Evolutionary conservation across 1,140 invertebrate species (phyloP).

Genomic region (Gyrodactylus salaris): DNA sequence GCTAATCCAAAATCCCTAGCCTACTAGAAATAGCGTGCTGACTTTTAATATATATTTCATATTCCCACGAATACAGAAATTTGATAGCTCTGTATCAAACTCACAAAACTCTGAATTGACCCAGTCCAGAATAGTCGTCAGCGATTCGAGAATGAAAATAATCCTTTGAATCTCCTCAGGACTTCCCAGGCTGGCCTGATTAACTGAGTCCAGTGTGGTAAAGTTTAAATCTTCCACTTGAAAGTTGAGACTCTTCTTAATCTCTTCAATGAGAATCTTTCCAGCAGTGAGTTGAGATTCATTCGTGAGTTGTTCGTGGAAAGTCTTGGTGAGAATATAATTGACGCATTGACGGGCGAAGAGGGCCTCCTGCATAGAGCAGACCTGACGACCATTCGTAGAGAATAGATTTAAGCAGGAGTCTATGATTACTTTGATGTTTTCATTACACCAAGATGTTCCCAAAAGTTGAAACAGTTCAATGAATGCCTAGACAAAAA

Average conservation of each 20-base stretch:
- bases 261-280: neutral
- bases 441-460: neutral
- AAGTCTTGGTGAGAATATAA: neutral
- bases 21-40: too few species aligned
- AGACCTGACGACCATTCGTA: neutral
- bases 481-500: neutral
- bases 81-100: too few species aligned
- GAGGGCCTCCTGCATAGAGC: neutral
- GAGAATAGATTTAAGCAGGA: neutral
- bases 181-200: neutral
- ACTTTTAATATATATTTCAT: too few species aligned
- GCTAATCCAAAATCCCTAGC: too few species aligned
- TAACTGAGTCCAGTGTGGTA: neutral
- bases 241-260: neutral
- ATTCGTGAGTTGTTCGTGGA: neutral
- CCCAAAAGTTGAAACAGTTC: neutral
- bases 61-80: too few species aligned
- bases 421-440: neutral
- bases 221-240: neutral
- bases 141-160: neutral
- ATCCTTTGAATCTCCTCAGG: neutral
- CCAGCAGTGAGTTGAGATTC: neutral
- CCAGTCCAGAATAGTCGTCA: neutral
- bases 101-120: neutral
- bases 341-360: neutral